Evolutionary conservation across 2,888 invertebrate species (phyloP).

Genomic region (Machimus atricapillus): DNA sequence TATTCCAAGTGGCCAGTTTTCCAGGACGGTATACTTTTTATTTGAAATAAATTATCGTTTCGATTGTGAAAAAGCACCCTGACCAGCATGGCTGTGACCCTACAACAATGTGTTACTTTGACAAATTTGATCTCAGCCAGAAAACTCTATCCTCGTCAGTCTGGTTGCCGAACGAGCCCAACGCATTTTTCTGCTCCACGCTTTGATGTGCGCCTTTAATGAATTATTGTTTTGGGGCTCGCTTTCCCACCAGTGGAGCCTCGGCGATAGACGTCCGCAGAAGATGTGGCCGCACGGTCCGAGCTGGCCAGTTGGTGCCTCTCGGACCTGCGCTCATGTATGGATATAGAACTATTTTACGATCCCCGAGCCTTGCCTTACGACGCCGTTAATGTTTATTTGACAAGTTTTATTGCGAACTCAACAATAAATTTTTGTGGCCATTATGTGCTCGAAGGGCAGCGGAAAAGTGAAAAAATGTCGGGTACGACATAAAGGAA

Average conservation of each 20-base stretch:
- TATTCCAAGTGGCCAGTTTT: background rate
- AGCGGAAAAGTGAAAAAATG: slow-evolving; percentile 27
- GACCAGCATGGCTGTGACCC: background rate
- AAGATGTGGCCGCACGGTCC: background rate
- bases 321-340: background rate
- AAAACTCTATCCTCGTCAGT: background rate
- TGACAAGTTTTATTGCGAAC: slow-evolving; percentile 51
- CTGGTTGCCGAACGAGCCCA: background rate
- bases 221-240: slow-evolving; percentile 23
- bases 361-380: slow-evolving; percentile 1
- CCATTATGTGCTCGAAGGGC: slow-evolving; percentile 43
- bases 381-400: slow-evolving; percentile 50
- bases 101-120: slow-evolving; percentile 41
- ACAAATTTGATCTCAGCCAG: slow-evolving; percentile 28
- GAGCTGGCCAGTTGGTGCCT: background rate
- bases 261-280: background rate
- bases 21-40: background rate
- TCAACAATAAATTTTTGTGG: slow-evolving; percentile 49
- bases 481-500: background rate
- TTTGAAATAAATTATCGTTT: background rate
- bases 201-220: slow-evolving; percentile 29
- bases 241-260: background rate
- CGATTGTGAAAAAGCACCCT: background rate
- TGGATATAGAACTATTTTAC: slow-evolving; percentile 11
- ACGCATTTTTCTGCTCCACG: background rate